Evolutionary conservation across 2,888 invertebrate species (phyloP).

Genomic region (Ischnus inquisitorius): DNA sequence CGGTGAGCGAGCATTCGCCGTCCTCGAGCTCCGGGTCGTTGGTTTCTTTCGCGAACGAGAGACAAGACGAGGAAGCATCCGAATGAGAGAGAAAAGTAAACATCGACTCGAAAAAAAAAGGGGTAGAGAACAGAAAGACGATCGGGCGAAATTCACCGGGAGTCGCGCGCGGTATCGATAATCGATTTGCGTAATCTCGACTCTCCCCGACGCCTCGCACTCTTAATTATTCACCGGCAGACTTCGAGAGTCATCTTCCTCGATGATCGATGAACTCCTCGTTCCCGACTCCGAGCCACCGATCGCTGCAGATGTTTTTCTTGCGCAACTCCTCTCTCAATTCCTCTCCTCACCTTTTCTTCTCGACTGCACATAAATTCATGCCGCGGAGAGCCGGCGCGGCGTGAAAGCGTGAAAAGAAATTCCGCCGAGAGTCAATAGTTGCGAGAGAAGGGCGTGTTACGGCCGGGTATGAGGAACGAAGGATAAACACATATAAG

Average conservation of each 20-base stretch:
- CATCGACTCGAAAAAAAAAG: constrained; percentile 2
- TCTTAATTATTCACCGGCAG: constrained; percentile 62
- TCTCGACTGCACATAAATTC: constrained; percentile 47
- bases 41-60: constrained; percentile 46
- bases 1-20: constrained; percentile 46
- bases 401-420: constrained; percentile 63
- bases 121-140: neutral
- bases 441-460: constrained; percentile 52
- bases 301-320: constrained; percentile 29
- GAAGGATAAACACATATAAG: constrained; percentile 9
- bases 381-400: constrained; percentile 51
- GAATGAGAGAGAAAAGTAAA: neutral
- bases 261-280: constrained; percentile 65
- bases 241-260: constrained; percentile 42
- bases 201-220: constrained; percentile 16
- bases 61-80: too few relatives aligned
- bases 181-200: constrained; percentile 52
- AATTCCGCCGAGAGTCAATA: constrained; percentile 61
- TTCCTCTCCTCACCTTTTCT: constrained; percentile 21
- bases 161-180: constrained; percentile 53
- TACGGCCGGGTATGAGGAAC: constrained; percentile 29
- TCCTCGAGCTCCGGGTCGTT: constrained; percentile 13
- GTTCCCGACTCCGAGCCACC: constrained; percentile 52
- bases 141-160: constrained; percentile 37
- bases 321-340: constrained; percentile 10